Evolutionary conservation across 2,113 vertebrate genomes (phyloP).

Genomic region (Hemichromis elongatus): DNA sequence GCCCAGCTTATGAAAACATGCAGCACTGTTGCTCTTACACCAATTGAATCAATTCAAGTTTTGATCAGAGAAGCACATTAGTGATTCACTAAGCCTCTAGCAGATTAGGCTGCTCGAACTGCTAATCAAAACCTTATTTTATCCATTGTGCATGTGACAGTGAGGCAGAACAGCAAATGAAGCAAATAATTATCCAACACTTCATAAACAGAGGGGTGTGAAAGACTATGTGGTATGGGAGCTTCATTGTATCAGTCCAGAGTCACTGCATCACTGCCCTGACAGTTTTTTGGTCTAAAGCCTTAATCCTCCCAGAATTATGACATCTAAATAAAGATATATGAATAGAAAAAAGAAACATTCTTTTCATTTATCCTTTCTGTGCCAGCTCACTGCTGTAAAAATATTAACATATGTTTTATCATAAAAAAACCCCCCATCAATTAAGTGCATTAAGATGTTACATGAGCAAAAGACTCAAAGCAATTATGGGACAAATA

Average conservation of each 20-base stretch:
- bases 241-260: background rate
- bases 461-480: background rate
- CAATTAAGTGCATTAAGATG: background rate
- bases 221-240: background rate
- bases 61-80: constrained; percentile 21
- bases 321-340: background rate
- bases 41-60: constrained; percentile 32
- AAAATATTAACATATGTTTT: background rate
- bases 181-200: constrained; percentile 31
- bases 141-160: constrained; percentile 11
- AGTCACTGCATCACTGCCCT: background rate
- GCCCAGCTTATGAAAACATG: constrained; percentile 21
- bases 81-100: background rate
- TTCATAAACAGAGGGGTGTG: constrained; percentile 3
- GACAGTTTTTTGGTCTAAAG: background rate
- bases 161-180: constrained; percentile 22
- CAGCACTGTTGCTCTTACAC: background rate
- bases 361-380: background rate
- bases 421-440: background rate
- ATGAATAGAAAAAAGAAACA: background rate
- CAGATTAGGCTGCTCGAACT: constrained; percentile 12
- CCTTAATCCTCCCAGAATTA: background rate
- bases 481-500: background rate
- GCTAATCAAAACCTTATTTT: constrained; percentile 24
- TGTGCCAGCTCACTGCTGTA: background rate